These are phyloP conservation scores for Macrophya alboannulata DNA, from an alignment of 2,888 invertebrate species.

Conservation along the genomic window DNA sequence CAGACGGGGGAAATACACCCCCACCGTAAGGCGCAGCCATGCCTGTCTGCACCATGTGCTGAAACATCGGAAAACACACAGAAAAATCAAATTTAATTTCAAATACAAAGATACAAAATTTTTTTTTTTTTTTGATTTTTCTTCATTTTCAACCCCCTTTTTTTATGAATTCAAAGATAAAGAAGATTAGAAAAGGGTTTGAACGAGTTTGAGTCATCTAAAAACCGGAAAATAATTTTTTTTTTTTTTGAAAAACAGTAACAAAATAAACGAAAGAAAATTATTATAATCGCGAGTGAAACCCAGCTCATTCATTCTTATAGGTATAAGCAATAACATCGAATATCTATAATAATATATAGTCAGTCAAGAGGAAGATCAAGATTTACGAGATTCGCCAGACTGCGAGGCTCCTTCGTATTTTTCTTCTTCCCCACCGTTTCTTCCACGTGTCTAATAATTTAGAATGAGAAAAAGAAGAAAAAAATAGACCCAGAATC, in stretches of 20 bases:
- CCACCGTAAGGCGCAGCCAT: slow-evolving; percentile 88
- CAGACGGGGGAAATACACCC: slow-evolving; percentile 83
- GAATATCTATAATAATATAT: neutral
- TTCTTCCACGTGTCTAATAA: neutral
- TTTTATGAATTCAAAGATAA: no score
- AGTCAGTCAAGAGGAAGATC: neutral
- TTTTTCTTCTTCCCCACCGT: neutral
- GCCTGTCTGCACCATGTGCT: slow-evolving; percentile 97
- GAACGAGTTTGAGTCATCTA: neutral
- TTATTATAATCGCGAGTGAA: no score
- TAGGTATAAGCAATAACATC: neutral
- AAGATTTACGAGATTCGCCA: neutral
- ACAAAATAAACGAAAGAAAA: no score
- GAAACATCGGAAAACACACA: slow-evolving; percentile 81
- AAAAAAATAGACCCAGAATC: neutral
- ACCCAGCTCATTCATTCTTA: no score
- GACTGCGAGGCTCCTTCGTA: neutral
- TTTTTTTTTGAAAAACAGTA: no score
- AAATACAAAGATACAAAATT: no score
- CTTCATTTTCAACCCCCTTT: no score
- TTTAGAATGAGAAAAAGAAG: neutral
- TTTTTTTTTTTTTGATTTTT: no score
- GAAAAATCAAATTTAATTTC: no score
- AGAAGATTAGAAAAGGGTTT: no score
- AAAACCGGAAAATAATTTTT: no score